Base-by-base conservation (phyloP, 2,113 vertebrate species). In the Ursus arctos region DNA sequence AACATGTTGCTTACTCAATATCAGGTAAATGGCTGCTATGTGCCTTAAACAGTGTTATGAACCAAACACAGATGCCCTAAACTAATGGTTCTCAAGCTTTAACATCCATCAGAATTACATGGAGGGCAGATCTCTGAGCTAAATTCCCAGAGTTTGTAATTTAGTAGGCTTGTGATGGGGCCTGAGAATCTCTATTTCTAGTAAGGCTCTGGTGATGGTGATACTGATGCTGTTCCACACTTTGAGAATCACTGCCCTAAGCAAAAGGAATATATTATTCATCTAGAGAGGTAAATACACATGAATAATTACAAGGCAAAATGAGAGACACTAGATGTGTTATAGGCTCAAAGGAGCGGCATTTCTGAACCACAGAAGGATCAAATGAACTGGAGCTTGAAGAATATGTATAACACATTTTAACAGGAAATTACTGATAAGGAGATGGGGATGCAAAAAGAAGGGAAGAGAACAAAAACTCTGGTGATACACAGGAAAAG, bases 31-130 rank as follows among this genome's bases (percentile, higher is more conserved):
- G 31, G 47, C 26, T 76, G 47, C 22, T 63, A 14, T 13, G 6
- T 33, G 9, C 65, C 67, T 91, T 57, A 26, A 96, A 36, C 26
- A 83, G 18, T 28, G 33, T 49, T 93, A 82, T 10, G 59, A 59
- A 92, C 26, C 82, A 86, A 65, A 86, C 67, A 81, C 59, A 89
- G 92, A 33, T 80, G 18, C 40, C n/a, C 85, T 87, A n/a, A 72
- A 71, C 49, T 22, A 88, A 28, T 12, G 12, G 36, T 88, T 67
- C 69, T 87, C 74, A 67, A 86, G 63, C n/a, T 14, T 49, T 14
- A 88, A 59, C 47, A 89, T 16, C 49, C 67, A 61, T 59, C 47
- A 88, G 91, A 94, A 57, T 72, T 74, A 65, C 36, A 67, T 6
- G 49, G 19, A 74, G 13, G 4, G 1, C 10, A 89, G 40, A 51